These are phyloP conservation scores for Eptesicus fuscus DNA, from an alignment of 2,113 vertebrate species.

Conservation along the genomic window DNA sequence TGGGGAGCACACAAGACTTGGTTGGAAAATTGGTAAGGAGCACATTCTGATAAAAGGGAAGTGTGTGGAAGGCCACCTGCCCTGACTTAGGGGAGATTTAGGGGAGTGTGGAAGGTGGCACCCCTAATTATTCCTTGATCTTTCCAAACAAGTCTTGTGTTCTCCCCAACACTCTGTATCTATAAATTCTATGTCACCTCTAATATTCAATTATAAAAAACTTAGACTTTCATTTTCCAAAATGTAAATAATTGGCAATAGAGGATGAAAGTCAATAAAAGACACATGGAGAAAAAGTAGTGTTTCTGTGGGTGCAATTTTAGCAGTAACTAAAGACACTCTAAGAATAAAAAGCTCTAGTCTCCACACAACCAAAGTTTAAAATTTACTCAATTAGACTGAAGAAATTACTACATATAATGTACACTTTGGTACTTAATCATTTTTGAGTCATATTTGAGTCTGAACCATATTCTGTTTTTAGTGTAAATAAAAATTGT, in stretches of 20 bases:
- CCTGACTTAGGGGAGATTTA: no score
- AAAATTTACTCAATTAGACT: neutral
- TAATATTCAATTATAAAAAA: neutral
- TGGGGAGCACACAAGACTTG: no score
- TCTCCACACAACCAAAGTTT: neutral
- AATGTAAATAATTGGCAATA: neutral
- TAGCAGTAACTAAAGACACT: neutral
- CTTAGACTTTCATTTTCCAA: neutral
- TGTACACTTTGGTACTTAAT: neutral
- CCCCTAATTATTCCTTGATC: no score
- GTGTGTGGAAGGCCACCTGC: no score
- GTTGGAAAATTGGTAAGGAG: no score
- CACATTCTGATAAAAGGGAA: no score
- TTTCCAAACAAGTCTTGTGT: no score
- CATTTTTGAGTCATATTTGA: neutral
- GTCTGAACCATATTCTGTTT: neutral
- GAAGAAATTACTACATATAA: neutral
- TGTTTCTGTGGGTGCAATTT: neutral
- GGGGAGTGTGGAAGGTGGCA: no score
- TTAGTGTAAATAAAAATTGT: neutral
- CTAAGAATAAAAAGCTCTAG: neutral
- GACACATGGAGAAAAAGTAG: neutral
- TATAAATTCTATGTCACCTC: neutral
- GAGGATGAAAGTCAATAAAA: neutral
- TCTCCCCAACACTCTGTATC: no score